Base-by-base conservation (phyloP, 2,888 invertebrate species). In the Nipponacmea schrenckii region DNA sequence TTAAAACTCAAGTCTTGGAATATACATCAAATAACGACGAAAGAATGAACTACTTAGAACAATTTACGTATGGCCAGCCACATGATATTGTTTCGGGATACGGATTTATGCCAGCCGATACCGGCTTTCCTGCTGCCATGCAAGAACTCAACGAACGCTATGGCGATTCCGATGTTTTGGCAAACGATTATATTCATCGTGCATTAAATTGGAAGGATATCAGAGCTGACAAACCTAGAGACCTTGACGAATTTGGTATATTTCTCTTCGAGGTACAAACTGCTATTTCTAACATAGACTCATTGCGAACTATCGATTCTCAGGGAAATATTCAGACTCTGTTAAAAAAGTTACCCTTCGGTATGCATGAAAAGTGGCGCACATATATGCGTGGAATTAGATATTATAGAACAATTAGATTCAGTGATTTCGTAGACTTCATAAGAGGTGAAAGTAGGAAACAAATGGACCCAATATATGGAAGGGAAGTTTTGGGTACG, bases 171-270 rank as follows among this genome's bases (percentile, higher is more conserved):
- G 45, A 69, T 24, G 24, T 62, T 4, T 15, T 69, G 17, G 69
- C 62, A 2, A 69, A 64, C 26, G 46, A 62, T 15, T 69, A 63
- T 24, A 44, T 31, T 12, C 27, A 39, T 7, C 24, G 17, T 12
- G 46, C 46, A 12, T 46, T 46, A 46, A 46, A 46, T 17, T 46
- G 46, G 46, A 12, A 12, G 17, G 46, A 15, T 46, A 46, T 46
- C 46, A 63, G 26, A 45, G n/a, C 70, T 24, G 70, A 69, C 7
- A 71, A 71, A 26, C 24, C 67, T 20, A 73, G 71, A 27, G 67
- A 44, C 10, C 56, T 77, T 14, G 71, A 77, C 64, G 72, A 72
- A 8, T 75, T 70, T 45, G 15, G 72, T 5, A 70, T 77, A 8
- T 75, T 75, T 27, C 62, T 77, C 2, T 27, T 67, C 1, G 71